Evolutionary conservation across 2,888 invertebrate genomes (phyloP).

Genomic region (Tipula unca): DNA sequence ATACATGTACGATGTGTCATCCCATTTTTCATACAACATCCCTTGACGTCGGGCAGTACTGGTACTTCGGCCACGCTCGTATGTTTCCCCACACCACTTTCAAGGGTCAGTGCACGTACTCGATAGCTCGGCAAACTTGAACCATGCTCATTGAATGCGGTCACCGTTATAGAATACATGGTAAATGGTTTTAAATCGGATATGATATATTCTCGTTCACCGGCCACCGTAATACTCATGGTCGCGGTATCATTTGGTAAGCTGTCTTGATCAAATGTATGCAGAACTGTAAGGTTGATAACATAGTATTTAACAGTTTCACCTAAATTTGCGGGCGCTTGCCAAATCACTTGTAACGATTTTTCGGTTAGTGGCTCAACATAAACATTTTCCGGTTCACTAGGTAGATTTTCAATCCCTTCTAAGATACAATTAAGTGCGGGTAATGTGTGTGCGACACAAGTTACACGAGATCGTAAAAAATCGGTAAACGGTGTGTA

Average conservation of each 20-base stretch:
- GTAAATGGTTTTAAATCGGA: conserved; percentile 64
- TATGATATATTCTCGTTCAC: conserved; percentile 50
- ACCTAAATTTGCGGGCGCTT: conserved; percentile 52
- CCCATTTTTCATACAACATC: conserved; percentile 62
- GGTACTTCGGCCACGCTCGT: conserved; percentile 54
- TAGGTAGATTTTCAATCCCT: conserved; percentile 61
- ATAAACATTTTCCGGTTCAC: conserved; percentile 62
- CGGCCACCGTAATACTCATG: conserved; percentile 47
- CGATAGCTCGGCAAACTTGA: conserved; percentile 67
- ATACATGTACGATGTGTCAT: conserved; percentile 67
- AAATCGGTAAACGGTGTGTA: conserved; percentile 77
- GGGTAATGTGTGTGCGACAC: conserved; percentile 72
- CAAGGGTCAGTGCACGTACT: conserved; percentile 62
- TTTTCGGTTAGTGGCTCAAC: conserved; percentile 65
- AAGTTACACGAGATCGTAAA: conserved; percentile 75
- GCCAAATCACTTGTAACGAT: conserved; percentile 64
- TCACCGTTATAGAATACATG: conserved; percentile 73
- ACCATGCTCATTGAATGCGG: conserved; percentile 64
- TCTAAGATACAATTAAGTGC: conserved; percentile 76
- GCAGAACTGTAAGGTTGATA: conserved; percentile 62
- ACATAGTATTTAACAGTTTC: conserved; percentile 57
- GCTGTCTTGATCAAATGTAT: conserved; percentile 53
- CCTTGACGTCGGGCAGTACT: conserved; percentile 62
- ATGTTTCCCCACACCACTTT: conserved; percentile 53
- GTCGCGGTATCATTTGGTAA: conserved; percentile 33